Percentiles rank a stretch among this genome's conserved stretches.
Evolutionary conservation across 2,113 vertebrate genomes (phyloP).

Genomic region (Noctilio leporinus): DNA sequence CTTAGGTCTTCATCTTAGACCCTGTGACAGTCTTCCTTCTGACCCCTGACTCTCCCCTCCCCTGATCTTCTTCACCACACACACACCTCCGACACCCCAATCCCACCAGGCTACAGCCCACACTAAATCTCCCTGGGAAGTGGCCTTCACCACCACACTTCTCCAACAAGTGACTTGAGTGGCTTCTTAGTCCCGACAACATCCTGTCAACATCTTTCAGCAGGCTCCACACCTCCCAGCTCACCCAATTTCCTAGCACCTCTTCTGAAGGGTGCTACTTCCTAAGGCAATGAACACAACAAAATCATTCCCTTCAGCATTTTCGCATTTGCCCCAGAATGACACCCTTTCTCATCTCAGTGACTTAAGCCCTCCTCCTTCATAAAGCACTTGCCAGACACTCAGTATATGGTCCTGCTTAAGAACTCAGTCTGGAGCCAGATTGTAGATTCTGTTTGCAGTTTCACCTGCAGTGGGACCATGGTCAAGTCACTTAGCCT

Average conservation of each 20-base stretch:
- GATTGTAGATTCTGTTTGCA: too few relatives aligned
- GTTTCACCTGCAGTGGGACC: background rate
- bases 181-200: background rate
- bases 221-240: background rate
- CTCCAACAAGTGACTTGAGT: background rate
- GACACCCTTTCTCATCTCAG: background rate
- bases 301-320: background rate
- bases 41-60: too few relatives aligned
- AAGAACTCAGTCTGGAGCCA: background rate
- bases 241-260: background rate
- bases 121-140: background rate
- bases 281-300: background rate
- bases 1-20: background rate
- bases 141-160: background rate
- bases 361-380: background rate
- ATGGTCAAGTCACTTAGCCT: background rate
- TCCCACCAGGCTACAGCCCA: background rate
- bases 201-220: background rate
- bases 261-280: background rate
- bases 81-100: background rate
- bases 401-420: background rate
- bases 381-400: background rate
- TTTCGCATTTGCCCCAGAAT: background rate
- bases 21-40: background rate
- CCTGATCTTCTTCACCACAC: background rate